Evolutionary conservation across 2,888 invertebrate species (phyloP).

Genomic region (Drosophila stalkeri): DNA sequence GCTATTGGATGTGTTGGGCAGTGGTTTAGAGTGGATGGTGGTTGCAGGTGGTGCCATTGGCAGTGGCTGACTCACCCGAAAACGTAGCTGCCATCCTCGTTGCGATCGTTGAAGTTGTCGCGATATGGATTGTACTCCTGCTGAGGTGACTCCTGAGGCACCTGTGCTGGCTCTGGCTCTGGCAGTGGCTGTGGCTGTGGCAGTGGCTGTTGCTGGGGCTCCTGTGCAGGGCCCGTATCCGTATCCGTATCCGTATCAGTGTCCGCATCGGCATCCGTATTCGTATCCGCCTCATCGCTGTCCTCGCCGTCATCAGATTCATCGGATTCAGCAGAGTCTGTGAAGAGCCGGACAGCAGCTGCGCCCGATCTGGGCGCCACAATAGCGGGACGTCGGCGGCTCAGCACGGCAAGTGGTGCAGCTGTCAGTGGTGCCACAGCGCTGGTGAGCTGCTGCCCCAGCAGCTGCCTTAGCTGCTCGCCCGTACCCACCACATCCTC

Average conservation of each 20-base stretch:
- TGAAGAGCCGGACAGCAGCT: slow-evolving; percentile 45
- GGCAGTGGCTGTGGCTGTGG: background rate
- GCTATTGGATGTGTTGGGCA: slow-evolving; percentile 24
- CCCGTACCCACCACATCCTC: slow-evolving; percentile 15
- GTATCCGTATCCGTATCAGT: slow-evolving; percentile 17
- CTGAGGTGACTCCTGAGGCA: background rate
- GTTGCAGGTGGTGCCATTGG: background rate
- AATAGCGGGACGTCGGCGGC: slow-evolving; percentile 53
- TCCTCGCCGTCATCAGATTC: slow-evolving; percentile 45
- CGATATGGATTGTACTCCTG: slow-evolving; percentile 64
- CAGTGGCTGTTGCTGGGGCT: background rate
- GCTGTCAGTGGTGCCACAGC: slow-evolving; percentile 60
- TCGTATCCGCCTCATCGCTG: slow-evolving; percentile 33
- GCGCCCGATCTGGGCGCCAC: slow-evolving; percentile 49
- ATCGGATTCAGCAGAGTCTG: slow-evolving; percentile 20
- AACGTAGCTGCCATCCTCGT: slow-evolving; percentile 69
- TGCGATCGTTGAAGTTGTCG: slow-evolving; percentile 70
- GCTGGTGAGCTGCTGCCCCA: slow-evolving; percentile 52
- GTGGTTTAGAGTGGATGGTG: too few species aligned
- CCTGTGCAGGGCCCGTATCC: background rate
- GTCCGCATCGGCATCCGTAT: background rate
- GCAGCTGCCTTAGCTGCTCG: slow-evolving; percentile 46
- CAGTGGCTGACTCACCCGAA: slow-evolving; percentile 63
- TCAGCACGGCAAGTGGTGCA: slow-evolving; percentile 37
- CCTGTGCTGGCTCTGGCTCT: background rate